Conservation (phyloP, 2,797 vertebrate genomes). For the Typhlichthys eigenmanni region DNA sequence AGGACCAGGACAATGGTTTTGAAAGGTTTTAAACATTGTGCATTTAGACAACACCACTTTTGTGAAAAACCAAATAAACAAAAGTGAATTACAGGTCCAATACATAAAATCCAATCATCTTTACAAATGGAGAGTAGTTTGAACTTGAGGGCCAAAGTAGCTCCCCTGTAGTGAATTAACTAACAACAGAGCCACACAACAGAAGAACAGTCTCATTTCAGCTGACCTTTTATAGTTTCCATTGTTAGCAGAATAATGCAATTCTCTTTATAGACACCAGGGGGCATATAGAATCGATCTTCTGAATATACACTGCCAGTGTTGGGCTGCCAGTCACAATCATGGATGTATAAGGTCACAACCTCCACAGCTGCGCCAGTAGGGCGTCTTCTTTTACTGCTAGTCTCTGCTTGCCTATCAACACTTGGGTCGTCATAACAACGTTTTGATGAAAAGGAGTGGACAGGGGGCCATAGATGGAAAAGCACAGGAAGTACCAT, state of each 20-base stretch:
- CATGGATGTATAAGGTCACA: too few relatives aligned
- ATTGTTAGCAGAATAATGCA: neutral
- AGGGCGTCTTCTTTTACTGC: neutral
- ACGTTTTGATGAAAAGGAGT: slow-evolving; percentile 21
- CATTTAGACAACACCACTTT: neutral
- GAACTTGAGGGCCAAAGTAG: neutral
- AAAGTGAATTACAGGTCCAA: neutral
- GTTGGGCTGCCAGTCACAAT: neutral
- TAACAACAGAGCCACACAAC: slow-evolving; percentile 16
- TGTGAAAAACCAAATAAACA: neutral
- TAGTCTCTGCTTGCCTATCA: slow-evolving; percentile 1
- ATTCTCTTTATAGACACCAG: slow-evolving; percentile 44
- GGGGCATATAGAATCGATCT: slow-evolving; percentile 22
- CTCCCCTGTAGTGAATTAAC: neutral
- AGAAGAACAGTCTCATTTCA: slow-evolving; percentile 26
- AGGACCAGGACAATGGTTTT: neutral
- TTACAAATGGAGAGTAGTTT: neutral
- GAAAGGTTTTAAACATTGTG: too few relatives aligned
- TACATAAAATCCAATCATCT: neutral
- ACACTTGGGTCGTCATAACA: slow-evolving; percentile 46
- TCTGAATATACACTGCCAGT: neutral
- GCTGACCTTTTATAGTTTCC: slow-evolving; percentile 17
- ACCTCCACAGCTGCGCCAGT: neutral
- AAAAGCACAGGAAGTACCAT: slow-evolving; percentile 38
- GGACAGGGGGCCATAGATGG: slow-evolving; percentile 9